Conservation (phyloP, 2,797 vertebrate genomes). For the Labeo calbasu region DNA sequence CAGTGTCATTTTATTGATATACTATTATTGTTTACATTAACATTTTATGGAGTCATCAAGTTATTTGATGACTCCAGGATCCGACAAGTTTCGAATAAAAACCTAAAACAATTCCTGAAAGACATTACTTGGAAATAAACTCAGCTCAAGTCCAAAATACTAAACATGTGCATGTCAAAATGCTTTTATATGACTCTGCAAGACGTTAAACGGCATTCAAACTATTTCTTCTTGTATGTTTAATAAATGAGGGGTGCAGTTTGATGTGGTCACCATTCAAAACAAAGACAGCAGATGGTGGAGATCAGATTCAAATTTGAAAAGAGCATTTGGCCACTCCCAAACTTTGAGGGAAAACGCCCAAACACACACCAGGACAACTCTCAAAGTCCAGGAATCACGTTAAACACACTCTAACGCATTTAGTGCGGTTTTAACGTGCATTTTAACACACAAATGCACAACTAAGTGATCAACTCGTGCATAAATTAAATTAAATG, state of each 20-base stretch:
- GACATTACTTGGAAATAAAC: neutral
- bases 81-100: neutral
- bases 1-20: too few relatives aligned
- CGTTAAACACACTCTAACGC: neutral
- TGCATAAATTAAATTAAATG: neutral
- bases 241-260: neutral
- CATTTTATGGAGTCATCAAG: too few relatives aligned
- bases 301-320: constrained; percentile 35
- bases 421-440: neutral
- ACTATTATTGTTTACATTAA: too few relatives aligned
- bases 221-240: neutral
- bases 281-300: constrained; percentile 37
- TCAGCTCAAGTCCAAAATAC: neutral
- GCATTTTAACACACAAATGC: neutral
- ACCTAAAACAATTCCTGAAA: neutral
- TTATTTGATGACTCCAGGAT: neutral
- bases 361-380: constrained; percentile 2
- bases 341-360: constrained; percentile 31
- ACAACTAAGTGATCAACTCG: accelerated
- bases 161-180: neutral
- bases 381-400: neutral
- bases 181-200: too few relatives aligned
- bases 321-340: constrained; percentile 34
- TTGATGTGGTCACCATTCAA: neutral
- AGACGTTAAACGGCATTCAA: neutral